A percentile compares a stretch with the other conserved stretches of the same genome.
phyloP scores from a whole-genome alignment of 2,888 invertebrate species.

The Agonopterix subpropinquella region DNA sequence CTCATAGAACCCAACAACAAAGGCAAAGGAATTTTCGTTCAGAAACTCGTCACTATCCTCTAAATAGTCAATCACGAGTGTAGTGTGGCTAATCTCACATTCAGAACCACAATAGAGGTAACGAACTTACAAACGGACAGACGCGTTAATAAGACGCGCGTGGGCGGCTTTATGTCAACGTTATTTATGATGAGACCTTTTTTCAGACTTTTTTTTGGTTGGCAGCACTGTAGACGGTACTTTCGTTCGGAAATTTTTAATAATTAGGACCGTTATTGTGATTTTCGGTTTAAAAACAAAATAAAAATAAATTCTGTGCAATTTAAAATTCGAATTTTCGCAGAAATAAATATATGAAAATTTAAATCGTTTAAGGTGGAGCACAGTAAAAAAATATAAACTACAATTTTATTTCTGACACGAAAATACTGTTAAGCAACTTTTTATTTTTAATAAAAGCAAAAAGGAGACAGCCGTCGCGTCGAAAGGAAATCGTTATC shows the following conservation, averaged over 20 bases:
- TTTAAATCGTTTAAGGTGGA: too few species aligned
- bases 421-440: constrained; percentile 45
- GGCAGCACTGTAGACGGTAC: constrained; percentile 28
- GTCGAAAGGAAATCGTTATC: constrained; percentile 69
- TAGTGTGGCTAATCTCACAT: constrained; percentile 70
- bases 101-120: constrained; percentile 69
- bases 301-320: too few species aligned
- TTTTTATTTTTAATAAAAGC: constrained; percentile 48
- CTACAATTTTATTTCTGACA: constrained; percentile 42
- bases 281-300: too few species aligned
- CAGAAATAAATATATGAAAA: too few species aligned
- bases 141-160: constrained; percentile 70
- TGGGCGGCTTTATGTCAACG: constrained; percentile 71
- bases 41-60: constrained; percentile 56
- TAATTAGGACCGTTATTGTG: too few species aligned
- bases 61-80: constrained; percentile 73
- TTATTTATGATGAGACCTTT: constrained; percentile 67
- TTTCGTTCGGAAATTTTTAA: constrained; percentile 5
- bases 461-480: constrained; percentile 49
- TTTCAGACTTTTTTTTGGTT: constrained; percentile 40
- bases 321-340: too few species aligned
- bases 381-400: too few species aligned
- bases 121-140: constrained; percentile 72
- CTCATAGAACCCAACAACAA: neutral
- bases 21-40: constrained; percentile 19